Percentiles rank a stretch among this genome's conserved stretches.
These are phyloP conservation scores for Gallinago jamesoni DNA, from an alignment of 2,113 vertebrate genomes.

Conservation along the genomic window DNA sequence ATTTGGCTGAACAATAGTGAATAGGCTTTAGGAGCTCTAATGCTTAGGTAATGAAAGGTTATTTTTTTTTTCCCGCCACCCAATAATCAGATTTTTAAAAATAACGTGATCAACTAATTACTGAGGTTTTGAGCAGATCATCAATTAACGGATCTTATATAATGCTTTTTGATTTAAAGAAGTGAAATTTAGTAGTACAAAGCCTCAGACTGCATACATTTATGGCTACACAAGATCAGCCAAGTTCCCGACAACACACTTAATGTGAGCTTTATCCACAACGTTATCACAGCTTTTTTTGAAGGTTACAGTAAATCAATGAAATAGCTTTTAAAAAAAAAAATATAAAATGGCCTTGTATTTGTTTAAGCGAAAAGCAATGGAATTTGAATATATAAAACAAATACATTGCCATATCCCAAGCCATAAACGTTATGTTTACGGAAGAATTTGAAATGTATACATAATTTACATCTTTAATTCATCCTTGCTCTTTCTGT, in stretches of 20 bases:
- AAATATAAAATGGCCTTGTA: neutral
- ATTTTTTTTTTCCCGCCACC: neutral
- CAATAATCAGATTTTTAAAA: neutral
- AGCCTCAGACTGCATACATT: neutral
- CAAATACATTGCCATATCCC: neutral
- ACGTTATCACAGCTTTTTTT: neutral
- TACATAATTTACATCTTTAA: neutral
- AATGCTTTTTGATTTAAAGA: neutral
- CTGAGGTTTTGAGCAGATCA: neutral
- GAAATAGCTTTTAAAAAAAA: neutral
- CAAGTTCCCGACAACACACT: neutral
- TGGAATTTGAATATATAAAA: neutral
- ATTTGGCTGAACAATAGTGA: constrained; percentile 74
- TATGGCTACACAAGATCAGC: neutral
- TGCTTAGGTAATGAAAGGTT: constrained; percentile 30
- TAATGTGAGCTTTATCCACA: neutral
- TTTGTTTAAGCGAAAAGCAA: neutral
- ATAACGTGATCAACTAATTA: neutral
- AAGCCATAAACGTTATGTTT: neutral
- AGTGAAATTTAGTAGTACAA: neutral
- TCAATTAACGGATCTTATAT: neutral
- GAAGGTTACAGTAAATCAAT: neutral
- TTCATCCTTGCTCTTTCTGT: neutral
- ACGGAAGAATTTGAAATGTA: neutral
- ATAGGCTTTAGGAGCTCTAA: constrained; percentile 64